Evolutionary conservation across 2,888 invertebrate species (phyloP).

Genomic region (Stenodera caucasica): DNA sequence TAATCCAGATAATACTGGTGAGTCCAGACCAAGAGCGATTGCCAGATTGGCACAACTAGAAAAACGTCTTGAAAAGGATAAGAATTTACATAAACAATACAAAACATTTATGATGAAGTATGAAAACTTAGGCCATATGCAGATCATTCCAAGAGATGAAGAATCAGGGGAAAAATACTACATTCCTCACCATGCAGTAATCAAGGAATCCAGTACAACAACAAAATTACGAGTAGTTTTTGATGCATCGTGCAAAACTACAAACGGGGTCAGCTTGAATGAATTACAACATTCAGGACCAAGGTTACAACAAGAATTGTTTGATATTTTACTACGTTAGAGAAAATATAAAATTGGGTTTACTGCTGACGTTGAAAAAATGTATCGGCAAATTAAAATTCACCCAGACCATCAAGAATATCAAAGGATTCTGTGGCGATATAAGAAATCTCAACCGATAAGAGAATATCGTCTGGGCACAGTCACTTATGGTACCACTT

Average conservation of each 20-base stretch:
- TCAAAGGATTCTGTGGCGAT: constrained; percentile 33
- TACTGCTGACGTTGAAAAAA: constrained; percentile 35
- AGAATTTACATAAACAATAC: constrained; percentile 16
- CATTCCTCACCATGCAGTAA: constrained; percentile 31
- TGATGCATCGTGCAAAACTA: constrained; percentile 29
- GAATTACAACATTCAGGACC: constrained; percentile 26
- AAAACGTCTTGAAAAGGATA: constrained; percentile 14
- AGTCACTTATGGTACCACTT: constrained; percentile 33
- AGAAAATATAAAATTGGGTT: constrained; percentile 31
- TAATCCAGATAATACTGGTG: constrained; percentile 13
- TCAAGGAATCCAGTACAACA: constrained; percentile 16
- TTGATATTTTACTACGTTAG: constrained; percentile 35
- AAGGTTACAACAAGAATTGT: constrained; percentile 30
- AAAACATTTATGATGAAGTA: constrained; percentile 27
- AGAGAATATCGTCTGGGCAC: constrained; percentile 26
- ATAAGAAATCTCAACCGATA: constrained; percentile 15
- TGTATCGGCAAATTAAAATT: constrained; percentile 34
- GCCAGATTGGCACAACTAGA: constrained; percentile 24
- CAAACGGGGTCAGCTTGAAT: constrained; percentile 20
- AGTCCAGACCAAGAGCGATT: constrained; percentile 21
- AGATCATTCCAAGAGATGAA: neutral
- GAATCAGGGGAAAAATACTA: constrained; percentile 18
- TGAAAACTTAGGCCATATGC: constrained; percentile 24
- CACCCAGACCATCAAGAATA: constrained; percentile 23
- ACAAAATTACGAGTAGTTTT: constrained; percentile 29